These are phyloP conservation scores for Cricetomys ansorgei DNA, from an alignment of 2,113 vertebrate genomes.

Conservation along the genomic window DNA sequence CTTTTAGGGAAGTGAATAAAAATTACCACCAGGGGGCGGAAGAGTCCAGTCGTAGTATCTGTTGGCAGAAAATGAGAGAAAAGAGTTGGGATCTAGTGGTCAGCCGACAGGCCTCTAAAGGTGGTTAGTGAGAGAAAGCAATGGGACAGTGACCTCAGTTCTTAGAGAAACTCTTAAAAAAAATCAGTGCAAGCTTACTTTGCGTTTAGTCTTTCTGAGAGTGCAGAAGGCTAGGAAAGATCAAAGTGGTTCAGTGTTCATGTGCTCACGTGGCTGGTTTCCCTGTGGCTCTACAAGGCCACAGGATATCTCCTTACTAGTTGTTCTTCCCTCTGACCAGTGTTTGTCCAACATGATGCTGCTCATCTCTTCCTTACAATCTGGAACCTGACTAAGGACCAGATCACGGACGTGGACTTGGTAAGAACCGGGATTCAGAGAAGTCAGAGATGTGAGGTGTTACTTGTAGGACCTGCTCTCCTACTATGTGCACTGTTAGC, in stretches of 20 bases:
- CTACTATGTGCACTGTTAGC: accelerated
- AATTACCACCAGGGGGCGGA: neutral
- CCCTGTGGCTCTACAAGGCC: neutral
- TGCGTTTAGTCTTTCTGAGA: neutral
- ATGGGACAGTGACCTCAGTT: neutral
- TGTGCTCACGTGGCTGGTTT: neutral
- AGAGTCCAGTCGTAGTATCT: neutral
- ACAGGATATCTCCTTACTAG: neutral
- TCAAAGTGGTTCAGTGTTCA: too few species aligned
- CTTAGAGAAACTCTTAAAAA: neutral
- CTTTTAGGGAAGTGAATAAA: neutral
- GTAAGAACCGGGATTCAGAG: constrained; percentile 79
- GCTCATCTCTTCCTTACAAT: constrained; percentile 85
- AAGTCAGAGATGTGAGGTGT: neutral
- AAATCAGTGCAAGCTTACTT: neutral
- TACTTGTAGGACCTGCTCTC: neutral
- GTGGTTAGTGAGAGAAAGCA: neutral
- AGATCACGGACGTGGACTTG: constrained; percentile 84
- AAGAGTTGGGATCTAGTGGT: neutral
- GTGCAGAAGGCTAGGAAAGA: neutral
- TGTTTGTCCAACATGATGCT: constrained; percentile 87
- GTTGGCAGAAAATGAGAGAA: neutral
- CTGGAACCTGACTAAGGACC: constrained; percentile 87
- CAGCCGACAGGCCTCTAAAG: neutral
- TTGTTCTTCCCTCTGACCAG: constrained; percentile 71